A percentile compares a stretch with the other conserved stretches of the same genome.
Conservation (phyloP, 2,113 vertebrate genomes). For the Oenanthe melanoleuca region DNA sequence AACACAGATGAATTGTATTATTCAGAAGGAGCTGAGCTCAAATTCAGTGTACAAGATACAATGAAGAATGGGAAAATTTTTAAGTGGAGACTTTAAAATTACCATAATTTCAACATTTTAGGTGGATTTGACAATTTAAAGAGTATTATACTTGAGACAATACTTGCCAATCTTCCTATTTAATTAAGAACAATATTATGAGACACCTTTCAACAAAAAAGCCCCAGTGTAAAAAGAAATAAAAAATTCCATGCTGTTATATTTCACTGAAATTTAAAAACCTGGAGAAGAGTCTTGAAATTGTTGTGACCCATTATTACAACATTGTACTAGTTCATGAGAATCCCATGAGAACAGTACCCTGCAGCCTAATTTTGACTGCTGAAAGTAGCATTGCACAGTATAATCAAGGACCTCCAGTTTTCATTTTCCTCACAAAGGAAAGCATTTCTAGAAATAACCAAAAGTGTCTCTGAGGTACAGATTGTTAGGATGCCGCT, state of each 20-base stretch:
- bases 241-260: background rate
- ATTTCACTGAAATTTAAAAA: background rate
- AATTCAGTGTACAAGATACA: background rate
- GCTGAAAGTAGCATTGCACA: background rate
- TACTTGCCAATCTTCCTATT: background rate
- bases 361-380: background rate
- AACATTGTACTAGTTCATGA: background rate
- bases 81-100: background rate
- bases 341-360: background rate
- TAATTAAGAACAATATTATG: background rate
- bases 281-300: background rate
- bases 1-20: background rate
- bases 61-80: background rate
- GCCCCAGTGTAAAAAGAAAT: rapidly evolving
- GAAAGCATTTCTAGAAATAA: background rate
- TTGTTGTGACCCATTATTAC: background rate
- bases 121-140: background rate
- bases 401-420: background rate
- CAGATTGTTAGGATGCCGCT: background rate
- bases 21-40: background rate
- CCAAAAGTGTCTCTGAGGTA: background rate
- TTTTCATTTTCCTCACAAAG: background rate
- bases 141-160: background rate
- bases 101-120: background rate
- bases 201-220: background rate